These are phyloP conservation scores for Aradus depressus DNA, from an alignment of 2,888 invertebrate genomes.

Conservation along the genomic window DNA sequence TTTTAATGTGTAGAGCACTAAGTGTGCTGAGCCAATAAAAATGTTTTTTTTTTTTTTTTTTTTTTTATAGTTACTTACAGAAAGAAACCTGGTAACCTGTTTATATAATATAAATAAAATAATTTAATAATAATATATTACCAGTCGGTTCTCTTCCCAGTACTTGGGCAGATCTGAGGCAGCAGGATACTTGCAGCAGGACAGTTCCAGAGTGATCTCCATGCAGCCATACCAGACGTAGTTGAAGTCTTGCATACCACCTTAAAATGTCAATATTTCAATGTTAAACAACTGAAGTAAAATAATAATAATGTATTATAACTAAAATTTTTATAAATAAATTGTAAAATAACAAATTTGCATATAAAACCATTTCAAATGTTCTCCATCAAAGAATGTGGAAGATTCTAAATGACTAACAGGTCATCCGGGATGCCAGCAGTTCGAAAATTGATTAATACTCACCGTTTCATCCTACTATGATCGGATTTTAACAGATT, in stretches of 20 bases:
- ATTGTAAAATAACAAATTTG: no score
- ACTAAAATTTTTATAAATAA: no score
- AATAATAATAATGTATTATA: background rate
- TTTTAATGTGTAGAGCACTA: background rate
- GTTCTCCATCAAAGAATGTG: no score
- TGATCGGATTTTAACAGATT: no score
- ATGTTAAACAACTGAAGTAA: background rate
- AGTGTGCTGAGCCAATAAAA: background rate
- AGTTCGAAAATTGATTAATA: no score
- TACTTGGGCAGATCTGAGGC: slow-evolving; percentile 40
- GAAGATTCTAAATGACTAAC: no score
- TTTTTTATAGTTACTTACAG: background rate
- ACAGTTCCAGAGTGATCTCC: slow-evolving; percentile 54
- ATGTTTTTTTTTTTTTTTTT: background rate
- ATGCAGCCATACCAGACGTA: slow-evolving; percentile 53
- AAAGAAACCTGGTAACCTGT: background rate
- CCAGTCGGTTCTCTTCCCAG: slow-evolving; percentile 50
- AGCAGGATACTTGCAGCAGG: slow-evolving; percentile 55
- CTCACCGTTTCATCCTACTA: no score
- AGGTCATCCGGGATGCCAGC: no score
- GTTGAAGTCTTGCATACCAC: slow-evolving; percentile 59
- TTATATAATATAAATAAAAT: slow-evolving; percentile 1
- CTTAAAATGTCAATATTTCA: slow-evolving; percentile 32
- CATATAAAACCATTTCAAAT: no score
- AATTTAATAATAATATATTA: slow-evolving; percentile 30